Evolutionary conservation across 2,113 vertebrate species (phyloP).

Genomic region (Ptilonorhynchus violaceus): DNA sequence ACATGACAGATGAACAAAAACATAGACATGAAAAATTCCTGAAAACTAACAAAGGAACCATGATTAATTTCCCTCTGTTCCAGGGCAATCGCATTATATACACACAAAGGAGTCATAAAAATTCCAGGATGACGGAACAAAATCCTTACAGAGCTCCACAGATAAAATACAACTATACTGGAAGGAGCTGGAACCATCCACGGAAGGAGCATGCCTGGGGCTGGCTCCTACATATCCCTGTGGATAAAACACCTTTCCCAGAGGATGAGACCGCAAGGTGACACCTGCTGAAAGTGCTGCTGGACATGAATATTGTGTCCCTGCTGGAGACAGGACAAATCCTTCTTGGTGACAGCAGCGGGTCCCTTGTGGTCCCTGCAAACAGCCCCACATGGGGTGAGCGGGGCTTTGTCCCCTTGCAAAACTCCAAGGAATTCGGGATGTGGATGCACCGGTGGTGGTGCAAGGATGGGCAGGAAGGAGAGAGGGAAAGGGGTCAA

Average conservation of each 20-base stretch:
- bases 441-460: fast-evolving
- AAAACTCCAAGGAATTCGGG: background rate
- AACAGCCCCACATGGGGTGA: fast-evolving
- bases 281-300: background rate
- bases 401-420: fast-evolving
- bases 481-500: background rate
- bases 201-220: background rate
- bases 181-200: background rate
- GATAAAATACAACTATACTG: constrained; percentile 38
- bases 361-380: background rate
- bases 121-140: constrained; percentile 58
- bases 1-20: constrained; percentile 36
- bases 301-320: fast-evolving
- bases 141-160: constrained; percentile 28
- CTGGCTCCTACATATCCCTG: fast-evolving
- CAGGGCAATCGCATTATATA: constrained; percentile 43
- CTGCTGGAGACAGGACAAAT: background rate
- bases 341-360: background rate
- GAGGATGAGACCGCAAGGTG: background rate
- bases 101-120: constrained; percentile 68
- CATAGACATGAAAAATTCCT: constrained; percentile 38
- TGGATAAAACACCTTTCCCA: background rate
- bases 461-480: background rate
- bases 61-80: constrained; percentile 58
- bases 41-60: constrained; percentile 10